A percentile compares a stretch with the other conserved stretches of the same genome.
Evolutionary conservation across 2,888 invertebrate species (phyloP).

Genomic region (Drepanosiphum platanoidis): DNA sequence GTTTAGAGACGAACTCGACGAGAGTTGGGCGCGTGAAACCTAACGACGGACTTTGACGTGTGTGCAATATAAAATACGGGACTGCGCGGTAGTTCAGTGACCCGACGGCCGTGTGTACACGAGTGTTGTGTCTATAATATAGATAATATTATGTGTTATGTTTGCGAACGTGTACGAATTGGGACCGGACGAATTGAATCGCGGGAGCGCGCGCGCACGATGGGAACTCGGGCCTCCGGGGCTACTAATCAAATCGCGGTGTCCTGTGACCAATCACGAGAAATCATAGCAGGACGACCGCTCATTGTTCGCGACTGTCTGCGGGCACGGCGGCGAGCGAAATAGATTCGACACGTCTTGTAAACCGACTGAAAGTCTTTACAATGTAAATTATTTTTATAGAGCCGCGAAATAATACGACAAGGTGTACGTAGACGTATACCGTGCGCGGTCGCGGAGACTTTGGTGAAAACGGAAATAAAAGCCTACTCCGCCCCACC

Average conservation of each 20-base stretch:
- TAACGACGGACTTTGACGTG: background rate
- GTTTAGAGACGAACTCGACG: too few relatives aligned
- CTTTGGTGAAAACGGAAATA: background rate
- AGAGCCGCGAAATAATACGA: too few relatives aligned
- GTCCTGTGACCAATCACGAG: conserved; percentile 54
- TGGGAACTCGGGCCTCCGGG: conserved; percentile 54
- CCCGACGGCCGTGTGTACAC: background rate
- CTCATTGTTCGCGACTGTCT: conserved; percentile 30
- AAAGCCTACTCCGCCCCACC: background rate
- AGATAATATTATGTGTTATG: background rate
- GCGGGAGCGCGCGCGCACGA: background rate
- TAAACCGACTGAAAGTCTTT: too few relatives aligned
- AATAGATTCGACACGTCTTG: background rate
- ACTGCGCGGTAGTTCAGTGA: conserved; percentile 32
- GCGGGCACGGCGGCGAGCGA: background rate
- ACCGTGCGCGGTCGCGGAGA: background rate
- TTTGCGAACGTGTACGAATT: too few relatives aligned
- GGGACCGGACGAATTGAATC: background rate
- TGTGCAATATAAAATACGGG: background rate
- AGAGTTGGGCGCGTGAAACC: background rate
- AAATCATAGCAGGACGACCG: background rate
- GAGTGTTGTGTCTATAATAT: too few relatives aligned
- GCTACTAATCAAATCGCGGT: conserved; percentile 41
- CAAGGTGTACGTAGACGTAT: too few relatives aligned
- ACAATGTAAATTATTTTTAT: too few relatives aligned